phyloP scores from a whole-genome alignment of 2,797 vertebrate species.

The Picus viridis region DNA sequence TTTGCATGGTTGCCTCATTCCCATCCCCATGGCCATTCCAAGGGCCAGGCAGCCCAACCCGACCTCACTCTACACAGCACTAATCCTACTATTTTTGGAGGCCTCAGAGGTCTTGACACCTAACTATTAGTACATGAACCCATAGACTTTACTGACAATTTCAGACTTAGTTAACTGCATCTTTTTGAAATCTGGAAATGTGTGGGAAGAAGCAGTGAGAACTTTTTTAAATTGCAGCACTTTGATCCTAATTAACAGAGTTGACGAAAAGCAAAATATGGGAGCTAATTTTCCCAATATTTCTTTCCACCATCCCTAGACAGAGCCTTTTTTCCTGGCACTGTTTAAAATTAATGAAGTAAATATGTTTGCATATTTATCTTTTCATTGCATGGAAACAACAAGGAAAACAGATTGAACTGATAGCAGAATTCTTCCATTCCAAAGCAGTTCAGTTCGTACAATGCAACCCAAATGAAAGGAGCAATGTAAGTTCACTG shows the following conservation, averaged over 20 bases:
- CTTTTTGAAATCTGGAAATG: constrained; percentile 47
- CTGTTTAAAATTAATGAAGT: constrained; percentile 76
- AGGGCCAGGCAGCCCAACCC: background rate
- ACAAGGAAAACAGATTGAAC: constrained; percentile 66
- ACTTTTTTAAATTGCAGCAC: constrained; percentile 59
- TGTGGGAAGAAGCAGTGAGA: constrained; percentile 58
- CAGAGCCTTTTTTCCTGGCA: constrained; percentile 61
- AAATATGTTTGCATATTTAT: constrained; percentile 77
- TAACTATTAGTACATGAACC: background rate
- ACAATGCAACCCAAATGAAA: constrained; percentile 38
- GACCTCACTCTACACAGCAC: background rate
- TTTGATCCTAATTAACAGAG: constrained; percentile 72
- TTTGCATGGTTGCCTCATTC: background rate
- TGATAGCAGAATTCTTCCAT: constrained; percentile 43
- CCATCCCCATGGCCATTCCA: background rate
- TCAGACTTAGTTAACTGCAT: constrained; percentile 35
- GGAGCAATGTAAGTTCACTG: constrained; percentile 16
- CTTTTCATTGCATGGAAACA: constrained; percentile 71
- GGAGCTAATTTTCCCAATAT: constrained; percentile 68
- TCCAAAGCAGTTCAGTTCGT: constrained; percentile 40
- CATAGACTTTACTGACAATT: background rate
- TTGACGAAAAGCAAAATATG: constrained; percentile 70
- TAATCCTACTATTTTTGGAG: background rate
- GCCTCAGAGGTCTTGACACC: background rate
- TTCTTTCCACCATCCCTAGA: constrained; percentile 64